Percentiles rank a stretch among this genome's conserved stretches.
Conservation (phyloP, 2,113 vertebrate species). For the Solea solea region DNA sequence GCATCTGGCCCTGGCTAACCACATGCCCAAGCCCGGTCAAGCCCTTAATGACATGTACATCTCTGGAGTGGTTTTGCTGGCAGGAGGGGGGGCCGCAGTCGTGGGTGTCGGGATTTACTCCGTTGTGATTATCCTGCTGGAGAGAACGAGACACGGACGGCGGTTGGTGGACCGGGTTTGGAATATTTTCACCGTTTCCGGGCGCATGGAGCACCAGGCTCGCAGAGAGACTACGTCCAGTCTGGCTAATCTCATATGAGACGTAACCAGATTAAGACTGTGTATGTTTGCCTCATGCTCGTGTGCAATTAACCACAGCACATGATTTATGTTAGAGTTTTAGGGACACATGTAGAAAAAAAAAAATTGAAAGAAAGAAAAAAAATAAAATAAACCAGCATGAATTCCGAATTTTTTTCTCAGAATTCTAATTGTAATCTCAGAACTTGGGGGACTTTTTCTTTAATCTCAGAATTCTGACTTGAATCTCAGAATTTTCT, state of each 20-base stretch:
- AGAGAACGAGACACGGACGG: constrained; percentile 73
- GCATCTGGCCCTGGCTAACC: constrained; percentile 84
- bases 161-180: constrained; percentile 76
- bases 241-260: constrained; percentile 92
- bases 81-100: constrained; percentile 84
- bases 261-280: neutral
- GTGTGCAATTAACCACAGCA: constrained; percentile 26
- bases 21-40: constrained; percentile 83
- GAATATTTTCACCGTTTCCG: constrained; percentile 90
- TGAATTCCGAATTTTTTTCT: too few relatives aligned
- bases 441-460: too few relatives aligned
- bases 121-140: constrained; percentile 70
- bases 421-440: too few relatives aligned
- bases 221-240: constrained; percentile 91
- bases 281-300: neutral
- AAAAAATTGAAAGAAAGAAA: too few relatives aligned
- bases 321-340: neutral
- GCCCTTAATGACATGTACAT: constrained; percentile 90
- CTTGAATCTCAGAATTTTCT: too few relatives aligned
- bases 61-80: constrained; percentile 88
- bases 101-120: constrained; percentile 86
- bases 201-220: constrained; percentile 80
- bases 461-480: too few relatives aligned
- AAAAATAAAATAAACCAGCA: too few relatives aligned
- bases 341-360: too few relatives aligned